Evolutionary conservation across 2,113 vertebrate species (phyloP).

Genomic region (Leptosomus discolor): DNA sequence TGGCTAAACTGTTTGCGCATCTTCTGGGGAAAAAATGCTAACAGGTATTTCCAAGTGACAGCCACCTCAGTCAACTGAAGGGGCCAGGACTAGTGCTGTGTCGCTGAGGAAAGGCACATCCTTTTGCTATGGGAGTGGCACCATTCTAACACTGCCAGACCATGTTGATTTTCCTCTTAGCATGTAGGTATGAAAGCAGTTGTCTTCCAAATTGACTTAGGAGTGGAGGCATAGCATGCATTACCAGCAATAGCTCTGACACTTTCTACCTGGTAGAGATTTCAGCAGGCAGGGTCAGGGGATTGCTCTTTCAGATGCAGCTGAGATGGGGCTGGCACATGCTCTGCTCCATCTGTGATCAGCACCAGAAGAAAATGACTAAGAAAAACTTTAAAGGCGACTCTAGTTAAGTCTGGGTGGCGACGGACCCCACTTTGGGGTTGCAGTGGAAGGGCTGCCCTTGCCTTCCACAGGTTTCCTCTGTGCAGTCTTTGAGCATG

Average conservation of each 20-base stretch:
- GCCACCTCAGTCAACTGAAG: neutral
- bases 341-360: neutral
- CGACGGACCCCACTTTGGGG: neutral
- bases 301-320: neutral
- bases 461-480: neutral
- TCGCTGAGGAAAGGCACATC: neutral
- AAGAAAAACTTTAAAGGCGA: neutral
- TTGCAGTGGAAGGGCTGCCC: neutral
- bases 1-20: neutral
- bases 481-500: neutral
- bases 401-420: neutral
- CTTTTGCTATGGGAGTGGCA: neutral
- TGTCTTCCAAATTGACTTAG: neutral
- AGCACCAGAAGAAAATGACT: neutral
- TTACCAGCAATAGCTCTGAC: accelerated
- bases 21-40: neutral
- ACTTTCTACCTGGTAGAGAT: neutral
- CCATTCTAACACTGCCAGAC: neutral
- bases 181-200: neutral
- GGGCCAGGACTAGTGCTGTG: neutral
- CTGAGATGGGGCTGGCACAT: neutral
- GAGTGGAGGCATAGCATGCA: neutral
- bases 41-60: accelerated
- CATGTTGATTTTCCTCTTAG: neutral
- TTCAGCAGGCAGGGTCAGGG: neutral